Evolutionary conservation across 2,888 invertebrate genomes (phyloP).

Genomic region (Ectobius pallidus): DNA sequence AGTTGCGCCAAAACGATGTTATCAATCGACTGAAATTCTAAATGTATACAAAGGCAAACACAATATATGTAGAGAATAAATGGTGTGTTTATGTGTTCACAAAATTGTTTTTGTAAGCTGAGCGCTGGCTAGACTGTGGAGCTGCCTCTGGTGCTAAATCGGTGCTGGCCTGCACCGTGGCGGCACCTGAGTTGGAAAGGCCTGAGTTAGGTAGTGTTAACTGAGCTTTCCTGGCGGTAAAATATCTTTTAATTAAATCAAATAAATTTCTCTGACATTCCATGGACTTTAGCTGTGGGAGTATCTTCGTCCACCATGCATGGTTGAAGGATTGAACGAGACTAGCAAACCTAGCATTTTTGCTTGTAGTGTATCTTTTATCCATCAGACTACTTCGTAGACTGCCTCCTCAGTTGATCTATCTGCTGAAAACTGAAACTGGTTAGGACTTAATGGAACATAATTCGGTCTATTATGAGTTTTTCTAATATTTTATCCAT

Average conservation of each 20-base stretch:
- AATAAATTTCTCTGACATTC: background rate
- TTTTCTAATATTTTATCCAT: slow-evolving; percentile 15
- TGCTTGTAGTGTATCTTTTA: background rate
- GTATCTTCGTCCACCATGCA: slow-evolving; percentile 5
- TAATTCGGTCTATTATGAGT: background rate
- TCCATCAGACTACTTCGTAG: background rate
- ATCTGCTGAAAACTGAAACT: background rate
- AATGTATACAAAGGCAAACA: too few species aligned
- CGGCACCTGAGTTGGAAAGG: too few species aligned
- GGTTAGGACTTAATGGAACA: background rate
- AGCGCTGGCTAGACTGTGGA: too few species aligned
- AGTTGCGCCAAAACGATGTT: too few species aligned
- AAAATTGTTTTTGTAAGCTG: too few species aligned
- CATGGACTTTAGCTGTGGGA: background rate
- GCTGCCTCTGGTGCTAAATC: too few species aligned
- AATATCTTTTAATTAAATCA: background rate
- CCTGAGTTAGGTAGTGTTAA: background rate
- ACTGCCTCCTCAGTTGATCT: background rate
- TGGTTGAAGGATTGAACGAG: slow-evolving; percentile 6
- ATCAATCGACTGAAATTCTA: too few species aligned
- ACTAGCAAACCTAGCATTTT: background rate
- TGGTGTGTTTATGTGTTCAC: too few species aligned
- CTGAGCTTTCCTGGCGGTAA: background rate
- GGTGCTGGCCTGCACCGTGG: too few species aligned
- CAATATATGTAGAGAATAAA: too few species aligned